Base-by-base conservation (phyloP, 1,140 invertebrate species). In the Papilio xuthus region DNA sequence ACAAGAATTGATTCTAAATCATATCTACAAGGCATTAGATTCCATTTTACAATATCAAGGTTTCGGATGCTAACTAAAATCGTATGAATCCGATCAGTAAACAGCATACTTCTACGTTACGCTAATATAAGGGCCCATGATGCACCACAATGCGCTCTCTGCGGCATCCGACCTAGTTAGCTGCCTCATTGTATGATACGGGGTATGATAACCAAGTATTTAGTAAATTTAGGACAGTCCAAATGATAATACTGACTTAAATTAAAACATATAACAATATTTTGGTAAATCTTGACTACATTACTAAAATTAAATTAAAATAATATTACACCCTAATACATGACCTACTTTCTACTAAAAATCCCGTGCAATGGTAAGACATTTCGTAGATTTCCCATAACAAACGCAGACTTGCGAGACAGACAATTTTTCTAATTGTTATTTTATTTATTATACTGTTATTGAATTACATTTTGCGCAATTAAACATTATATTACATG, bases 81-180 rank as follows among this genome's bases (percentile, higher is more conserved):
- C 60, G 12, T 15, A 67, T 67, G 20, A 23, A 23, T 67, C 13
- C 12, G 26, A 28, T 28, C 60, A 15, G 23, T 56, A 60, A 67
- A 67, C 60, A 67, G 60, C 23, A 20, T 47, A 47, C 12, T 47
- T 20, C 20, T 42, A 73, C 37, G 15, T 71, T 18, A 42, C 12
- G 41, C 42, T 47, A 44, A 44, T 41, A 73, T 73, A 23, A 47
- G 32, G 70, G 41, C 20, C 42, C 37, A 44, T 42, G 70, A 23
- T 47, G 41, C 37, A 42, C 69, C 32, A 71, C 41, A 71, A 71
- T 72, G 13, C 37, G 37, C 41, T 42, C 60, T 63, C 60, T 63
- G 60, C 42, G 70, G n/a, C 70, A 47, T n/a, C 70, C 41, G 70
- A 72, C 70, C 70, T 72, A 72, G 70, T 72, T 72, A 72, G 41